Percentiles rank a stretch among this genome's conserved stretches.
These are phyloP conservation scores for Phallusia fumigata DNA, from an alignment of 23 tunicate species.

Conservation along the genomic window DNA sequence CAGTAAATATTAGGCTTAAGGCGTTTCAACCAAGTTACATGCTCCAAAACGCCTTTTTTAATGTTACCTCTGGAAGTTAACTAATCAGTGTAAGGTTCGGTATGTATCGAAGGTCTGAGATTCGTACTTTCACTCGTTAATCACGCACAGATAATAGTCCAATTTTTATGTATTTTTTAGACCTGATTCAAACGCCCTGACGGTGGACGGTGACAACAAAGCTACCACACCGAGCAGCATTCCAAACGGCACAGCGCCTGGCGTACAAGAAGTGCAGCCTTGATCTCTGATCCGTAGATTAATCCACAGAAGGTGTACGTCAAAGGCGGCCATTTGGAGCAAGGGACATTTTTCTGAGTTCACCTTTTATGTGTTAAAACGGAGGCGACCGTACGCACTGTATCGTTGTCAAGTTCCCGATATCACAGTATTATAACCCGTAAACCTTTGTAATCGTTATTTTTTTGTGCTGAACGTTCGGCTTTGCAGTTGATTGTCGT, in stretches of 20 bases:
- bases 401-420: constrained; percentile 4
- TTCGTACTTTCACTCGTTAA: neutral
- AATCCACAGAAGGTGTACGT: neutral
- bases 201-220: constrained; percentile 12
- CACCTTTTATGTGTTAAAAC: neutral
- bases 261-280: neutral
- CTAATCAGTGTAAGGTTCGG: too few relatives aligned
- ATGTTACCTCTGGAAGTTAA: too few relatives aligned
- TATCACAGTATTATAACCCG: neutral
- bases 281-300: neutral
- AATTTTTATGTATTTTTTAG: neutral
- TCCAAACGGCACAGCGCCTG: constrained; percentile 6
- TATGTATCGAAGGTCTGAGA: too few relatives aligned
- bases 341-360: neutral
- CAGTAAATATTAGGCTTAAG: too few relatives aligned
- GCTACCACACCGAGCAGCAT: constrained; percentile 5
- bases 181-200: constrained; percentile 11
- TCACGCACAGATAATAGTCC: neutral
- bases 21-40: too few relatives aligned
- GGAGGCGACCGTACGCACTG: neutral
- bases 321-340: neutral
- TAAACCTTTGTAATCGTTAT: neutral
- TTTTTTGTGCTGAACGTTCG: neutral
- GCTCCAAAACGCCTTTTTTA: too few relatives aligned
- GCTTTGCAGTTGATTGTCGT: constrained; percentile 12